phyloP scores from a whole-genome alignment of 2,113 vertebrate genomes.

The Catharus bicknelli region DNA sequence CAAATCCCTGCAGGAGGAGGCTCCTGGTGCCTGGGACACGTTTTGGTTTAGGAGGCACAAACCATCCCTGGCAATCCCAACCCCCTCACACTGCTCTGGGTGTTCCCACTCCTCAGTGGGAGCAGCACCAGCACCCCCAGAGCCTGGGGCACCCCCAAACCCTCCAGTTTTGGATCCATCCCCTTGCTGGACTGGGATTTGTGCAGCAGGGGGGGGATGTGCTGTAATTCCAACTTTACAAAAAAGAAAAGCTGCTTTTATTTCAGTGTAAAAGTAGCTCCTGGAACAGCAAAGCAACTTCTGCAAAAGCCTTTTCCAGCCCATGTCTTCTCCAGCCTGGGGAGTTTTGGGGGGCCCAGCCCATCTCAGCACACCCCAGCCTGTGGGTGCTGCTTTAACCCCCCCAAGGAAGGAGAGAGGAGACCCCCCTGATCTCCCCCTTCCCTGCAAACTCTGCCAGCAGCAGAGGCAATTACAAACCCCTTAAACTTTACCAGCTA shows the following conservation, averaged over 20 bases:
- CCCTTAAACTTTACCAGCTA: conserved; percentile 31
- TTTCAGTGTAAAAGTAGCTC: neutral
- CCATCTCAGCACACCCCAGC: neutral
- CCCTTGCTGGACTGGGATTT: rapidly evolving
- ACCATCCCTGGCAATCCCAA: neutral
- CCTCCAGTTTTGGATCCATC: rapidly evolving
- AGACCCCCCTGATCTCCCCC: neutral
- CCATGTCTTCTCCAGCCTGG: neutral
- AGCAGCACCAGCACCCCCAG: rapidly evolving
- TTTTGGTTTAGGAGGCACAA: neutral
- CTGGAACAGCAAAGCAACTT: neutral
- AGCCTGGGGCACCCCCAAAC: rapidly evolving
- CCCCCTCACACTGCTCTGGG: rapidly evolving
- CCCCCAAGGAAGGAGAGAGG: rapidly evolving
- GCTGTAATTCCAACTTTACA: rapidly evolving
- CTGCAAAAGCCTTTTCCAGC: neutral
- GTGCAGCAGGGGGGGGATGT: neutral
- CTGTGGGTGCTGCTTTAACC: neutral
- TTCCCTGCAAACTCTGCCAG: neutral
- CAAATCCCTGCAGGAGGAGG: neutral
- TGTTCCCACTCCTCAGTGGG: rapidly evolving
- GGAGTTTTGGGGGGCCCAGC: neutral
- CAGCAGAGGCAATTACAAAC: conserved; percentile 1
- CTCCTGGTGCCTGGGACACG: rapidly evolving
- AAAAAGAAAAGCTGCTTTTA: neutral